phyloP scores from a whole-genome alignment of 2,888 invertebrate genomes.

The Tiliacea citrago region DNA sequence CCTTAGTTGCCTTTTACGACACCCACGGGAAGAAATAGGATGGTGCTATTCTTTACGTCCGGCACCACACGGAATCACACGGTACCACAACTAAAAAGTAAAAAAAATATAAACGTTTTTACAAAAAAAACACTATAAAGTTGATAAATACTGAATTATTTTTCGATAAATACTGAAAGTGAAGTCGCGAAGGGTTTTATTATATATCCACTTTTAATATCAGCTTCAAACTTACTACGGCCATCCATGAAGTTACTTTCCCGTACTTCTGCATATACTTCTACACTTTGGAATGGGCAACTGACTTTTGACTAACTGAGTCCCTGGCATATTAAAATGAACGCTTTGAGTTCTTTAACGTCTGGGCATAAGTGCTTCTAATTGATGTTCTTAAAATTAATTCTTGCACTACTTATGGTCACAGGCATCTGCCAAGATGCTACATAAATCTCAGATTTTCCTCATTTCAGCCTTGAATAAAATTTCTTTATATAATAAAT shows the following conservation, averaged over 20 bases:
- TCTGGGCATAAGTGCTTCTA: not conserved
- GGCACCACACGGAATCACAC: too few species aligned
- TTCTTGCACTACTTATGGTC: not conserved
- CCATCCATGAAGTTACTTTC: not conserved
- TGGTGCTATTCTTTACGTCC: too few species aligned
- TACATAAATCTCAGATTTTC: constrained; percentile 5
- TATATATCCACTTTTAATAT: not conserved
- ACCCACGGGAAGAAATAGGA: too few species aligned
- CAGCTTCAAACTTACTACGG: not conserved
- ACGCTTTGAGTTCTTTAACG: not conserved
- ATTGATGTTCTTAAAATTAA: not conserved
- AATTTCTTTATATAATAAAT: constrained; percentile 4
- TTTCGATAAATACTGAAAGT: too few species aligned
- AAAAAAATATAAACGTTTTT: too few species aligned
- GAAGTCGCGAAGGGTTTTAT: too few species aligned
- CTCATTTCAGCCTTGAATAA: not conserved
- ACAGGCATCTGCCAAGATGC: not conserved
- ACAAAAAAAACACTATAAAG: too few species aligned
- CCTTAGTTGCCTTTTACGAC: too few species aligned
- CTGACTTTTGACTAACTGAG: not conserved
- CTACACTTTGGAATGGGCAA: not conserved
- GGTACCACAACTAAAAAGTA: too few species aligned
- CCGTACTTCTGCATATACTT: too few species aligned
- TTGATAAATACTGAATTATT: too few species aligned
- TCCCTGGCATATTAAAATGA: not conserved